Base-by-base conservation (phyloP, 2,888 invertebrate species). In the Tenthredo distinguenda region DNA sequence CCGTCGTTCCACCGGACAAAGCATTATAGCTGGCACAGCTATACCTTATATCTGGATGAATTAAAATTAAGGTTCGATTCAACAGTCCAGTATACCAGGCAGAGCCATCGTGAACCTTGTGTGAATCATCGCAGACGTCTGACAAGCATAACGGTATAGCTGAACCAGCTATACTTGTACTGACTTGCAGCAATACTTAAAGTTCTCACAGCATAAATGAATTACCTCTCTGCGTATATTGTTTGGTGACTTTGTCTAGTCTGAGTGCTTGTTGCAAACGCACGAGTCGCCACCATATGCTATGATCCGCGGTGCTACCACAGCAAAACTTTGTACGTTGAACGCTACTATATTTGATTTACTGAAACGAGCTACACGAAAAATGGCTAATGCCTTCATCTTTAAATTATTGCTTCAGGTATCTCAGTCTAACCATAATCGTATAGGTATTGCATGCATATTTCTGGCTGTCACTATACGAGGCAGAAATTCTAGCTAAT, bases 151-250 rank as follows among this genome's bases (percentile, higher is more conserved):
- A 1, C 31, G 34, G 34, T 68, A 68, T 68, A 34, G 15, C 34
- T 34, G 34, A 34, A 5, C 1, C 34, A 68, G 15, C 65, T 65
- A 65, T 31, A 31, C 2, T 31, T 65, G 65, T 26, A 65, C 65
- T 26, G 31, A 65, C 65, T 65, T 65, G 65, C 31, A 65, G 65
- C 7, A 65, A 65, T 68, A 34, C 68, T 68, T 15, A 31, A 68
- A 68, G 68, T 26, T 31, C 15, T 9, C 31, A 68, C 68, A 12
- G 68, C 68, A 31, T 34, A 34, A 68, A 34, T 68, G 34, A 37
- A 71, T 71, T 34, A 71, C 71, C 58, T 7, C n/a, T n/a, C 21
- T 58, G 58, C 58, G 58, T n/a, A 58, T 58, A 58, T 58, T 58
- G 58, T 21, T 58, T 58, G 58, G 21, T 58, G 6, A 58, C 21